phyloP scores from a whole-genome alignment of 2,888 invertebrate species.

The Allacma fusca region DNA sequence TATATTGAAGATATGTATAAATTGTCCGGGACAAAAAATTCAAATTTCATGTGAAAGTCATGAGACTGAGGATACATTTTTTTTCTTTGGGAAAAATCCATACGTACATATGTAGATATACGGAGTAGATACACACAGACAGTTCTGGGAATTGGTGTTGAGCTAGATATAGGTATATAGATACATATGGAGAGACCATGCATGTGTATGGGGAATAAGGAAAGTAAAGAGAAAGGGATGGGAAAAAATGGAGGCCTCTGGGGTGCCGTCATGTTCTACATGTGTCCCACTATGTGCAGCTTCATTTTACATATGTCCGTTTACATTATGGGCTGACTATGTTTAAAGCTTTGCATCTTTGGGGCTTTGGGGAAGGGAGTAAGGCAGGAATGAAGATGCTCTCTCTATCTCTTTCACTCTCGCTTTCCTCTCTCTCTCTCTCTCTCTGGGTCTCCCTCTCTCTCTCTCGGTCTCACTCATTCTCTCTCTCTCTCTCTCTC shows the following conservation, averaged over 20 bases:
- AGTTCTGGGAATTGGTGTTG: too few relatives aligned
- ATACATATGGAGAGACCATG: background rate
- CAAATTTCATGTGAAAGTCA: too few relatives aligned
- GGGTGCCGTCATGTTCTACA: constrained; percentile 40
- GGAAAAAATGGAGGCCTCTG: constrained; percentile 33
- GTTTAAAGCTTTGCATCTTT: constrained; percentile 1
- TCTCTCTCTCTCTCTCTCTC: constrained; percentile 4
- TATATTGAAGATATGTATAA: too few relatives aligned
- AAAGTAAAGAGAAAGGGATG: background rate
- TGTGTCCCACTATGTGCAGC: constrained; percentile 23
- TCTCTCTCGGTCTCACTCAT: background rate
- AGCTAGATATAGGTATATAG: too few relatives aligned
- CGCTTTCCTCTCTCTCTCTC: background rate
- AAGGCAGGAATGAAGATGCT: background rate
- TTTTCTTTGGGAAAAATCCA: background rate
- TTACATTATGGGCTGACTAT: constrained; percentile 16
- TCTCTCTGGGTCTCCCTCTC: background rate
- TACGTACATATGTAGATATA: background rate
- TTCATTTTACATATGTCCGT: constrained; percentile 18
- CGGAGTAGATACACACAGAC: background rate
- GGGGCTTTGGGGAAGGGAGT: background rate
- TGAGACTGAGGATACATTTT: too few relatives aligned
- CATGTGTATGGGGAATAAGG: background rate
- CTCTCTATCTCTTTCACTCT: constrained; percentile 3
- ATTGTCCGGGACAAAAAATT: too few relatives aligned